Evolutionary conservation across 2,888 invertebrate species (phyloP), one percentile per base, ranked within the genome.

Genomic region (Volucella inanis): DNA sequence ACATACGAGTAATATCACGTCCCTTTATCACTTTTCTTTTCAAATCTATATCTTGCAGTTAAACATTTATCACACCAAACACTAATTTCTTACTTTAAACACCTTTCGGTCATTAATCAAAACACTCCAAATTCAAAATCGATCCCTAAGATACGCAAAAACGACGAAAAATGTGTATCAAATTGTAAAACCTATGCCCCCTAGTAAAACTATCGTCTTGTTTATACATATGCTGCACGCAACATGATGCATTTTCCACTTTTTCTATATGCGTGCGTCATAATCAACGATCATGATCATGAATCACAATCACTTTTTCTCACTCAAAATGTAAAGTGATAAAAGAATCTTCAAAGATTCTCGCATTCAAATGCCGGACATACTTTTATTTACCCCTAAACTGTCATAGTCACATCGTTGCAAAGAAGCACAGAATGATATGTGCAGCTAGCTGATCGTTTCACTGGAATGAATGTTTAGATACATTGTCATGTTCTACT

Each of bases 51-150:
- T 57, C 14, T 55, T 49, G 64, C 65, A 68, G 68, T 83, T 70
- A 65, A 70, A 43, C 74, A 62, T 68, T 75, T 55, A 83, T 57
- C 45, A 83, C 67, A 78, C 83, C 68, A 78, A 83, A 83, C 67
- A 78, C 83, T 78, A 78, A 83, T 83, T 83, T 78, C 78, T 55
- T 68, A 50, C 18, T 18, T 59, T 62, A 41, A 67, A 12, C 45
- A 72, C 50, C 18, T 64, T 70, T 61, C 71, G 65, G 80, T 80
- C 79, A 84, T 84, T 75, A 70, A 84, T 84, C 84, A 84, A 79
- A 75, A 78, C 55, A 65, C 22, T 22, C 3, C 22, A 3, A 22
- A 22, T 3, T 22, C 22, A 22, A 22, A 22, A 4, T 22, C 3
- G 22, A 22, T 4, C 2, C 22, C 22, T 3, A 22, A 22, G 22